phyloP scores from a whole-genome alignment of 2,113 vertebrate genomes.

The Micronycteris hirsuta region DNA sequence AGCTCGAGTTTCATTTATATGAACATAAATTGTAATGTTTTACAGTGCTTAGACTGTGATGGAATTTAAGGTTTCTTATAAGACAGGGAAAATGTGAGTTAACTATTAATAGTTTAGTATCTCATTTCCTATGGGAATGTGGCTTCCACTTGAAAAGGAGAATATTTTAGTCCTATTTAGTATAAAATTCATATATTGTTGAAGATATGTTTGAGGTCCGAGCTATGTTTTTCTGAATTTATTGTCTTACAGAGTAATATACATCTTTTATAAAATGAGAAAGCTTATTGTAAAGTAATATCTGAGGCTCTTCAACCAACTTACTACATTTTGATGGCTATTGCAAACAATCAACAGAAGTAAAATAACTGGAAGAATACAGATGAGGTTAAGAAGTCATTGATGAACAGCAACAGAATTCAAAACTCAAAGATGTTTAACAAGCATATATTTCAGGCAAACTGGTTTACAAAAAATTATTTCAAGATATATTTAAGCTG shows the following conservation, averaged over 20 bases:
- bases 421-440: not conserved
- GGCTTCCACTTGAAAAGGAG: slow-evolving; percentile 48
- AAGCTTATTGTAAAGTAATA: slow-evolving; percentile 63
- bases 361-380: slow-evolving; percentile 32
- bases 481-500: not conserved
- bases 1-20: slow-evolving; percentile 25
- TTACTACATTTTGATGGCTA: slow-evolving; percentile 70
- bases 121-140: slow-evolving; percentile 60
- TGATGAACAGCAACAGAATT: slow-evolving; percentile 21
- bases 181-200: slow-evolving; percentile 66
- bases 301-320: slow-evolving; percentile 58
- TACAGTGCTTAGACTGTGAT: not conserved
- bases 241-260: slow-evolving; percentile 68
- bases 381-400: slow-evolving; percentile 38
- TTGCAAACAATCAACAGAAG: slow-evolving; percentile 23
- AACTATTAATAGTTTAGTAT: slow-evolving; percentile 67
- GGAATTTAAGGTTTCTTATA: slow-evolving; percentile 22
- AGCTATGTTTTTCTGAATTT: slow-evolving; percentile 61
- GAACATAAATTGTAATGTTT: slow-evolving; percentile 49
- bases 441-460: not conserved
- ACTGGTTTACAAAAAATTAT: not conserved
- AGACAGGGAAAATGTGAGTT: slow-evolving; percentile 34
- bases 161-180: slow-evolving; percentile 69
- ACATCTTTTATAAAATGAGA: slow-evolving; percentile 70
- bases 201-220: slow-evolving; percentile 61